Evolutionary conservation across 2,797 vertebrate species (phyloP).

Genomic region (Ciconia nigra): DNA sequence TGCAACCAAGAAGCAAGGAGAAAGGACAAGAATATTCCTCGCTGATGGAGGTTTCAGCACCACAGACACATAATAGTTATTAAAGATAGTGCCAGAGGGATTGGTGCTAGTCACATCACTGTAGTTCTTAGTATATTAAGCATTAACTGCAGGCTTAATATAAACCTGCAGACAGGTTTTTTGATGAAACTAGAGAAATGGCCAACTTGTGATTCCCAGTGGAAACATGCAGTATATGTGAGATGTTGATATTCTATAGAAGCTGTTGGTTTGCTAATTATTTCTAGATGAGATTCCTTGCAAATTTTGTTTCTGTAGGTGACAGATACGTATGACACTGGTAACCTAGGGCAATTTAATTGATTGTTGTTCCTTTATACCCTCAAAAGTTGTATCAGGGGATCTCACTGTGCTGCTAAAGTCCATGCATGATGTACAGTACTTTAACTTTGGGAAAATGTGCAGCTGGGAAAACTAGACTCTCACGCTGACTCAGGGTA

Average conservation of each 20-base stretch:
- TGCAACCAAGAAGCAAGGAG: not conserved
- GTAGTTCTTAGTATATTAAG: not conserved
- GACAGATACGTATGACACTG: not conserved
- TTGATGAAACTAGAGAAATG: not conserved
- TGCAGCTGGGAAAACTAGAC: not conserved
- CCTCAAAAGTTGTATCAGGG: not conserved
- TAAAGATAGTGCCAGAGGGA: not conserved
- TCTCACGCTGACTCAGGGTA: not conserved
- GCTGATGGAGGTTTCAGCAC: not conserved
- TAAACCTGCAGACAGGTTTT: not conserved
- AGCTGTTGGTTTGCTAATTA: not conserved
- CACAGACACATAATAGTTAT: not conserved
- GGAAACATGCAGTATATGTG: not conserved
- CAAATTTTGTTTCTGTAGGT: not conserved
- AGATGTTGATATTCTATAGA: not conserved
- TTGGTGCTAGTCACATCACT: not conserved
- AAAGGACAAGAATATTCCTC: not conserved
- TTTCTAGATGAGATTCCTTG: not conserved
- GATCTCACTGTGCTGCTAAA: not conserved
- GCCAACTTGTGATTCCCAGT: not conserved
- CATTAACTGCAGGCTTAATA: not conserved
- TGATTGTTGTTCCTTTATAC: not conserved
- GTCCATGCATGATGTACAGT: not conserved
- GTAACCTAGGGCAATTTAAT: not conserved
- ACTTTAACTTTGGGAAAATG: not conserved